Evolutionary conservation across 1,140 invertebrate species (phyloP), one percentile per base, ranked within the genome.

Genomic region (Nasonia giraulti): DNA sequence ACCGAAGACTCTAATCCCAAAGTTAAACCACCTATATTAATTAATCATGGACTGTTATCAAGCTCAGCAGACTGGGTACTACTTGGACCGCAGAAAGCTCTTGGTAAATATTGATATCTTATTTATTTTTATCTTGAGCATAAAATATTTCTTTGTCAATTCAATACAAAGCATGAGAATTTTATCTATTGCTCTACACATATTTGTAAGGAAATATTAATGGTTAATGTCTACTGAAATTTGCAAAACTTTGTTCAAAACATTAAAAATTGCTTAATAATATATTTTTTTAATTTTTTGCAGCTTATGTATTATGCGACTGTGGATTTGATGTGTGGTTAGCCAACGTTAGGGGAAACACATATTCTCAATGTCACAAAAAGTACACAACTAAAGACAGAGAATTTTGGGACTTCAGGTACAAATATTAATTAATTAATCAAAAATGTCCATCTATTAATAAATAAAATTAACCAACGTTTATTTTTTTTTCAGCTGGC

Each of bases 21-120:
- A 47, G 82, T 84, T 5, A 93, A 91, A 86, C 90, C 92, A 20
- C 94, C 95, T 33, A 94, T 96, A 37, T 94, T 96, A 33, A 89
- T 97, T 2, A 95, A 96, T 91, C 97, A 98, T 91, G 97, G 97
- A 5, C 88, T 97, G 1, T 87, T 96, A 20, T 95, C 94, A 7
- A 96, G 96, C 73, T 96, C 96, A 1, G 95, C 95, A 1, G 96
- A 96, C 89, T 97, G 95, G 95, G 94, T 97, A 10, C 90, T 97
- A 7, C 94, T 95, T 88, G 94, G 94, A 17, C 95, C 96, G 4
- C 91, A 94, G 4, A 95, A 95, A 89, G 95, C 95, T 33, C 90
- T 96, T 83, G 95, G 95, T 95, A 91, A 91, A 79, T 88, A 82
- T 69, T 77, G 23, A 75, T 23, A 1, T 62, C 27, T 37, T 74